Evolutionary conservation across 2,797 vertebrate species (phyloP), one percentile per base, ranked within the genome.

Genomic region (Cyprinella venusta): DNA sequence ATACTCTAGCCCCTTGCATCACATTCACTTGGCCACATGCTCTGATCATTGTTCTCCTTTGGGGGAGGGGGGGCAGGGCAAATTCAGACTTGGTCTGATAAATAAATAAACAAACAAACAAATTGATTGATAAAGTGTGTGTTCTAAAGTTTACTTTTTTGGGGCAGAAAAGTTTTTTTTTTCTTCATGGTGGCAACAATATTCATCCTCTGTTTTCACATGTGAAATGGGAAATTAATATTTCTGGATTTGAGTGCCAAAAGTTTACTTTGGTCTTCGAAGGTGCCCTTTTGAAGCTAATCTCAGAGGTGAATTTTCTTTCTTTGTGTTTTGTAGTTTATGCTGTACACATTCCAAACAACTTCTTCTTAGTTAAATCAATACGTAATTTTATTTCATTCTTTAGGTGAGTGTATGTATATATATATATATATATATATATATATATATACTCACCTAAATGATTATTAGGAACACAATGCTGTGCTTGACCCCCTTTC

Each of bases 1-100:
- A 94, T 93, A 94, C 91, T 93, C 88, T 85, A 92, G 91, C 91
- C 91, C 5, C 88, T 93, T 92, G 93, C 91, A 93, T 95, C 94
- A 93, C 91, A 93, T 90, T 68, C 90, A 89, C 76, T 92, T 91
- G 93, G 91, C 93, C 94, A 48, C 89, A 89, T 56, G 86, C 91
- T 94, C 90, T 93, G 94, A 94, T 95, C 92, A 92, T 84, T 89
- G 90, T 86, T 91, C 90, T 91, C 87, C 38, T 18, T 68, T 54
- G 63, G 50, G 24, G 79, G 74, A 45, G 69, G 67, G 69, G 69
- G 81, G 70, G 69, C 33, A 61, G 65, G 81, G 65, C 52, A 69
- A 75, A 76, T 80, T 71, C 85, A 75, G 72, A 82, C 74, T 59
- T 19, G 68, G 63, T 74, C 81, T 85, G 72, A 84, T 89, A 83